phyloP scores from a whole-genome alignment of 1,140 invertebrate species.

The Ceratina australensis region DNA sequence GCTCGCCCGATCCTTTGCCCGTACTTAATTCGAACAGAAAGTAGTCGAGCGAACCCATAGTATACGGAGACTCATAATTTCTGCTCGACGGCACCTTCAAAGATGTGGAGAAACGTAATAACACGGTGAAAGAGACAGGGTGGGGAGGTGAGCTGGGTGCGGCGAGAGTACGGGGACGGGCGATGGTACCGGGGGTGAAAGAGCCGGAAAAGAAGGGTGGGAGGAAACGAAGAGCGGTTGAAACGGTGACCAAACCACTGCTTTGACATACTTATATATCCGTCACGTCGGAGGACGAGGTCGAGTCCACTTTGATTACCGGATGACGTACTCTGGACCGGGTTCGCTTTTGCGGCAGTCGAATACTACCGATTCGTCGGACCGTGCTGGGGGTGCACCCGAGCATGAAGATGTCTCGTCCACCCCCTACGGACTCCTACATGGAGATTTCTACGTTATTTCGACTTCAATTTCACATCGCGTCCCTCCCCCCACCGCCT shows the following conservation, averaged over 20 bases:
- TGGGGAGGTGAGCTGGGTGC: neutral
- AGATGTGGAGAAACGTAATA: conserved; percentile 74
- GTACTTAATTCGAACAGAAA: conserved; percentile 72
- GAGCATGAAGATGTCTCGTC: conserved; percentile 60
- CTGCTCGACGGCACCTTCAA: conserved; percentile 72
- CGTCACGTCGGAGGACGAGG: conserved; percentile 65
- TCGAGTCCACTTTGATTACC: conserved; percentile 75
- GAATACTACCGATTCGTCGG: conserved; percentile 66
- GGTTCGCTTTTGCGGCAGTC: conserved; percentile 65
- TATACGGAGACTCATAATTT: conserved; percentile 74
- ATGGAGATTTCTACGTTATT: conserved; percentile 58
- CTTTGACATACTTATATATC: conserved; percentile 77
- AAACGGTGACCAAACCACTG: conserved; percentile 63
- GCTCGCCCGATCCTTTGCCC: conserved; percentile 52
- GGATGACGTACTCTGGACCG: conserved; percentile 68
- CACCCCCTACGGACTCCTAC: conserved; percentile 46
- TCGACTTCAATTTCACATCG: conserved; percentile 45
- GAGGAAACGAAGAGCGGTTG: conserved; percentile 54
- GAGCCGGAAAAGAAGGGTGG: conserved; percentile 50
- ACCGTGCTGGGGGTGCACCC: conserved; percentile 54
- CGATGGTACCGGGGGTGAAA: conserved; percentile 24
- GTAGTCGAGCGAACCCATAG: conserved; percentile 66
- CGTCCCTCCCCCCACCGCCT: neutral
- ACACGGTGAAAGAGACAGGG: conserved; percentile 44
- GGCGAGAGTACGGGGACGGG: no score